A percentile compares a stretch with the other conserved stretches of the same genome.
Evolutionary conservation across 2,113 vertebrate genomes (phyloP).

Genomic region (Emydocephalus ijimae): DNA sequence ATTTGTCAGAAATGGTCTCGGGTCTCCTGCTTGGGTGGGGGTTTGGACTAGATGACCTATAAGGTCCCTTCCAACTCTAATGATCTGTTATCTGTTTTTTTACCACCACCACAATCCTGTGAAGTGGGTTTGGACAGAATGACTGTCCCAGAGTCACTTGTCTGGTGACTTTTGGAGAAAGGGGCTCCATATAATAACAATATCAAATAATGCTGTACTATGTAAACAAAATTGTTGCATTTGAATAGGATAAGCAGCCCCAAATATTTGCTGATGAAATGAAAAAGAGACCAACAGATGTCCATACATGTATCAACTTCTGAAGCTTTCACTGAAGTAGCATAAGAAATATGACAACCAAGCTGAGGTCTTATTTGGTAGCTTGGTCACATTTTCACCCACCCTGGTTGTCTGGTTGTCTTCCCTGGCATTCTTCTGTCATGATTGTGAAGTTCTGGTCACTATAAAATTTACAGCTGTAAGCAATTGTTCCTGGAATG

Average conservation of each 20-base stretch:
- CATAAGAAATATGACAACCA: not conserved
- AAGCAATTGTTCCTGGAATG: not conserved
- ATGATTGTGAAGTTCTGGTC: not conserved
- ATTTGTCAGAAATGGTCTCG: no score
- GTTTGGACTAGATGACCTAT: no score
- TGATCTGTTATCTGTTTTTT: no score
- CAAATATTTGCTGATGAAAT: not conserved
- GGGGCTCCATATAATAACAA: not conserved
- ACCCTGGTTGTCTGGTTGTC: not conserved
- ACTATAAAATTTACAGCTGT: not conserved
- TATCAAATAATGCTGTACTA: not conserved
- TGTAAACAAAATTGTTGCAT: not conserved
- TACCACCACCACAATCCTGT: not conserved
- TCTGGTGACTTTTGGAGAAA: not conserved
- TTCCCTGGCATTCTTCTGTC: not conserved
- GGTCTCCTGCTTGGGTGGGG: no score
- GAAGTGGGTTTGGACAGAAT: not conserved
- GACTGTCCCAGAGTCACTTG: not conserved
- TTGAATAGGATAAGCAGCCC: not conserved
- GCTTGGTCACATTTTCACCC: not conserved
- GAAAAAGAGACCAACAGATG: not conserved
- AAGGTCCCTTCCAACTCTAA: no score
- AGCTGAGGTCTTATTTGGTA: not conserved
- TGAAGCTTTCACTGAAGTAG: not conserved
- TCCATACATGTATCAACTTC: not conserved